phyloP scores from a whole-genome alignment of 2,113 vertebrate species.

The Pedionomus torquatus region DNA sequence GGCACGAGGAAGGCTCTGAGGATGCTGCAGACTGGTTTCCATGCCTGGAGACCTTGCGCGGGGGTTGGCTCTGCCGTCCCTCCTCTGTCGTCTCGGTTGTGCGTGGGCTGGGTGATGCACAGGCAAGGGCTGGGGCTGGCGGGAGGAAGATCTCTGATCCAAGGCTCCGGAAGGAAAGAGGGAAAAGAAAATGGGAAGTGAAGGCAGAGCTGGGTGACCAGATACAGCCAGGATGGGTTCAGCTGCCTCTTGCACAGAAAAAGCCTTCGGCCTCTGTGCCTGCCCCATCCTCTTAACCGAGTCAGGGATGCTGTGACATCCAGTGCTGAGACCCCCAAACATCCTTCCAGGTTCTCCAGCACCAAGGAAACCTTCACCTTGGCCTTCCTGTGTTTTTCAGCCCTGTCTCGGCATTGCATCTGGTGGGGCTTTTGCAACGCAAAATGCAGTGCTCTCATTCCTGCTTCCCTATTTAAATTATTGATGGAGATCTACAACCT shows the following conservation, averaged over 20 bases:
- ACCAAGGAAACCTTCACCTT: neutral
- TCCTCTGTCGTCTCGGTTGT: neutral
- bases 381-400: neutral
- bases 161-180: neutral
- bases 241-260: neutral
- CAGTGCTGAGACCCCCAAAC: neutral
- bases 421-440: neutral
- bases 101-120: neutral
- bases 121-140: neutral
- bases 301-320: neutral
- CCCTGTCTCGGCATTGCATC: neutral
- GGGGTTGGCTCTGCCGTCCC: neutral
- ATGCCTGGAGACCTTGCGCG: neutral
- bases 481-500: constrained; percentile 26
- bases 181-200: neutral
- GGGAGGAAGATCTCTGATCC: neutral
- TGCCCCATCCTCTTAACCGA: neutral
- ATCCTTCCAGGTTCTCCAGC: neutral
- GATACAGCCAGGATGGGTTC: neutral
- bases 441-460: neutral
- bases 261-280: neutral
- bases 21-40: neutral
- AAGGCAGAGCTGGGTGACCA: neutral
- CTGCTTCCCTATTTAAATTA: neutral
- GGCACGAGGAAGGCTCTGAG: rapidly evolving